These are phyloP conservation scores for Zoanthus sociatus DNA, from an alignment of 92 coral and sea anemone species.

Conservation along the genomic window DNA sequence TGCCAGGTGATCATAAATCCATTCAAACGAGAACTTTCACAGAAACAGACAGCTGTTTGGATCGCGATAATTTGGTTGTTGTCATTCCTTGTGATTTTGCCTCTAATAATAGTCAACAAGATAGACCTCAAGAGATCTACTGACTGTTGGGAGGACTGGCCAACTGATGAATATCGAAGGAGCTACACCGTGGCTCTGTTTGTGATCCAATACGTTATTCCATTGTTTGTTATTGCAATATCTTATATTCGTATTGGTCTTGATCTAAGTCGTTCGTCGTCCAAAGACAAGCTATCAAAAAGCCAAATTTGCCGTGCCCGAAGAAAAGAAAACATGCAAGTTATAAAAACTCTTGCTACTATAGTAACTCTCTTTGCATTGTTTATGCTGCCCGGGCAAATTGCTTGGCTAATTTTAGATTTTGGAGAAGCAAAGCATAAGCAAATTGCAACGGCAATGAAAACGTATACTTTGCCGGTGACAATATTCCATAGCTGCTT, in stretches of 20 bases:
- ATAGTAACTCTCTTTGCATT: conserved; percentile 87
- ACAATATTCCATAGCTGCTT: conserved; percentile 45
- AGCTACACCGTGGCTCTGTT: conserved; percentile 71
- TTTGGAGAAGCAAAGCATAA: conserved; percentile 70
- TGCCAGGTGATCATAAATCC: conserved; percentile 81
- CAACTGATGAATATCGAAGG: conserved; percentile 43
- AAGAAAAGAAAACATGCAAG: conserved; percentile 82
- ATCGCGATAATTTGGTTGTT: conserved; percentile 70
- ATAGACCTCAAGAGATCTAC: conserved; percentile 6
- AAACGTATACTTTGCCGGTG: neutral
- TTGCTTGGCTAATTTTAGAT: conserved; percentile 88
- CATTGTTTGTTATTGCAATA: conserved; percentile 67
- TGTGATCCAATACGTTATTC: conserved; percentile 78
- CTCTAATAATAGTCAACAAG: conserved; percentile 50
- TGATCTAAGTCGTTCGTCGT: conserved; percentile 58
- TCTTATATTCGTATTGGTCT: conserved; percentile 76
- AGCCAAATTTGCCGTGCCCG: conserved; percentile 52
- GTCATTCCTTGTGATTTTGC: conserved; percentile 59
- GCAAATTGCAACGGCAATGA: conserved; percentile 52
- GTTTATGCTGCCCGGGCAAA: conserved; percentile 90
- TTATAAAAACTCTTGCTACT: conserved; percentile 88
- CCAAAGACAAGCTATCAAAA: conserved; percentile 11
- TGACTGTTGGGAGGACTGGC: conserved; percentile 64
- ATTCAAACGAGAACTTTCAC: conserved; percentile 68
- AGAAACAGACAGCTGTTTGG: conserved; percentile 56